A percentile compares a stretch with the other conserved stretches of the same genome.
Conservation (phyloP, 2,113 vertebrate species). For the Dipodomys spectabilis region DNA sequence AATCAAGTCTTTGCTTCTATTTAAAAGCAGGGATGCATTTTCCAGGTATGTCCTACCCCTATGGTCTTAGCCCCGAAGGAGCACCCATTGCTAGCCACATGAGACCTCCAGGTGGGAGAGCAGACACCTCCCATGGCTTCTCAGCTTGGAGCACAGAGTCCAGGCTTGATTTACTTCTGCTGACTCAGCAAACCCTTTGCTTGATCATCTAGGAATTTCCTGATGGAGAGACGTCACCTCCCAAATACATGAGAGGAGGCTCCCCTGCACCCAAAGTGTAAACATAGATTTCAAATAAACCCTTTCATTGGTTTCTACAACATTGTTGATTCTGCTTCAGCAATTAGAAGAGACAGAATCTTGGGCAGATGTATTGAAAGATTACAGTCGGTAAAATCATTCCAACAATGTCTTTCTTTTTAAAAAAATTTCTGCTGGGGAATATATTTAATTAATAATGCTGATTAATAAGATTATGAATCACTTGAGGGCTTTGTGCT, state of each 20-base stretch:
- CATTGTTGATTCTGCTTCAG: not conserved
- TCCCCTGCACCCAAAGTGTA: not conserved
- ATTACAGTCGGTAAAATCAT: not conserved
- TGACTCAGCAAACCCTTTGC: conserved; percentile 50
- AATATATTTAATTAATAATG: not conserved
- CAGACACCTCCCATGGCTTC: conserved; percentile 41
- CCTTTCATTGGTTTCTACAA: conserved; percentile 40
- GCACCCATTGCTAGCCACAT: conserved; percentile 35
- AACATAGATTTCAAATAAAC: conserved; percentile 44
- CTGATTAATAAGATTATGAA: conserved; percentile 9
- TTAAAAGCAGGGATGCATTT: conserved; percentile 74
- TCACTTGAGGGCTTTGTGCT: conserved; percentile 31
- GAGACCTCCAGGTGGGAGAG: conserved; percentile 62
- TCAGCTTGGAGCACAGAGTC: conserved; percentile 43
- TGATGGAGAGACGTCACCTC: conserved; percentile 16
- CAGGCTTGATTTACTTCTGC: conserved; percentile 66
- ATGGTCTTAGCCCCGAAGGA: conserved; percentile 52
- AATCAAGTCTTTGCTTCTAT: conserved; percentile 76
- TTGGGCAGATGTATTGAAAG: not conserved
- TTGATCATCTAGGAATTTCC: conserved; percentile 39
- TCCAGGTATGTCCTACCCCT: conserved; percentile 50
- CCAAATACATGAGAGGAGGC: not conserved
- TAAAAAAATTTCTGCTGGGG: not conserved
- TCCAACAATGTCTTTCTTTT: not conserved
- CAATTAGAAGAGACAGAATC: not conserved